phyloP scores from a whole-genome alignment of 2,797 vertebrate genomes.

The Darevskia mixta region DNA sequence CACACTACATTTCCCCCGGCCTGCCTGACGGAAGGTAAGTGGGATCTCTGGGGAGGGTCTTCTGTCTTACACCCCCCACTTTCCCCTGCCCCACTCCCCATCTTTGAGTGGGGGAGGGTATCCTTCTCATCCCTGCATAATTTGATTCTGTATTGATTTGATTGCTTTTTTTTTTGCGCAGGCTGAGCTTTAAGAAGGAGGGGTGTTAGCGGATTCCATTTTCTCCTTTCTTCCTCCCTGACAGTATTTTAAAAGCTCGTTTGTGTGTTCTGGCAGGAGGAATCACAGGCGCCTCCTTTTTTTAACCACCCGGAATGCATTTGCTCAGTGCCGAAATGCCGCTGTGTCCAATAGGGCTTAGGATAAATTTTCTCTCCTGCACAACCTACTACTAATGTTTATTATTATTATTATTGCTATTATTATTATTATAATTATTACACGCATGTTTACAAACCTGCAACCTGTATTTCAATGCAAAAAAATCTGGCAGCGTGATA shows the following conservation, averaged over 20 bases:
- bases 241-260: background rate
- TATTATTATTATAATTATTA: background rate
- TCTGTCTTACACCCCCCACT: background rate
- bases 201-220: background rate
- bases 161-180: background rate
- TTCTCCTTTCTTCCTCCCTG: background rate
- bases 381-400: too few relatives aligned
- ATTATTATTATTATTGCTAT: too few relatives aligned
- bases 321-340: background rate
- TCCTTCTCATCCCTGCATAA: too few relatives aligned
- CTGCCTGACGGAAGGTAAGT: constrained; percentile 14
- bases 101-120: background rate
- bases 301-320: background rate
- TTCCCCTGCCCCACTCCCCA: background rate
- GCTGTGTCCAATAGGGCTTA: too few relatives aligned
- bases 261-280: background rate
- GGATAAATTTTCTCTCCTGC: background rate
- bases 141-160: too few relatives aligned
- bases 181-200: background rate
- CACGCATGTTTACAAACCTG: background rate
- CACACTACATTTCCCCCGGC: background rate
- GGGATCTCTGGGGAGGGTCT: background rate
- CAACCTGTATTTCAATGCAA: background rate
- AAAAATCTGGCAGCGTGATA: background rate
- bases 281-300: background rate